Evolutionary conservation across 2,113 vertebrate genomes (phyloP), one percentile per base, ranked within the genome.

Genomic region (Epinephelus fuscoguttatus): DNA sequence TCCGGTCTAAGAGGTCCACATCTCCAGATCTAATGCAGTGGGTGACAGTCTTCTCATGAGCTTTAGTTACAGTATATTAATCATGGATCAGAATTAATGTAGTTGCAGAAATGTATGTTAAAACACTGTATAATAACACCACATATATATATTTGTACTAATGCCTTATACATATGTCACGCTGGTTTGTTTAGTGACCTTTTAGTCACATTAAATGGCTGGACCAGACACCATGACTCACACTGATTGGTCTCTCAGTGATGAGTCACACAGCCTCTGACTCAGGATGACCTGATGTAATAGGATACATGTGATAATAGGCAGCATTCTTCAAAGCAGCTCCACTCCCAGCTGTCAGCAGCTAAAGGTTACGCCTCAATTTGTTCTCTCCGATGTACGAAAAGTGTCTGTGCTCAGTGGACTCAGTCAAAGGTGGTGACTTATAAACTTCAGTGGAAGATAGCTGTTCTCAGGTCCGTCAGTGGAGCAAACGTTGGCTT

Each of bases 181-280:
- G 0, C 18, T 37, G 25, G 11, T 60, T 50, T 81, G 53, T 42
- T 77, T 19, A 59, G 19, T 73, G 75, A 74, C 82, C 61, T 83
- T 83, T 30, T 60, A 13, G 18, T 30, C 11, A 6, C 21, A 49
- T 45, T 61, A 55, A 55, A 53, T 67, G 9, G 4, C 25, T 0
- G 0, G 37, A 57, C 8, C 40, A 70, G 27, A 77, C 67, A 15
- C 37, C 15, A 37, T 49, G 59, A 45, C 37, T 12, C 9, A 21
- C 40, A n/a, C 2, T 52, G 50, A 47, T 19, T 23, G n/a, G 61
- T 62, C 56, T 53, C 52, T 61, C 53, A 55, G 60, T 77, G 59
- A 56, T 64, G 40, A 66, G 61, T 73, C 69, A 79, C 49, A 33
- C 9, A 23, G 40, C 42, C 60, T 4, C 3, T 59, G 33, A 71